These are phyloP conservation scores for Drosophila melanogaster DNA, from an alignment of 1,140 invertebrate genomes.

Conservation along the genomic window Release_6_plus_ISO1_MT NT_033779.5:20618501-20619000, in stretches of 20 bases:
- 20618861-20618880: no score
- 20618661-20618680: conserved; percentile 8
- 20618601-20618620: conserved; percentile 68
- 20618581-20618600: conserved; percentile 68
- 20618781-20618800: no score
- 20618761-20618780: no score
- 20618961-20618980: conserved; percentile 25
- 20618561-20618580: conserved; percentile 74
- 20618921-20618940: conserved; percentile 1
- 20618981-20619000: conserved; percentile 10
- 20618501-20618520: background rate
- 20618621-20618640: conserved; percentile 54
- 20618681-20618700: background rate
- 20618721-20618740: background rate
- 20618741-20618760: no score
- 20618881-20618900: background rate
- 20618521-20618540: background rate
- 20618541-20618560: conserved; percentile 17
- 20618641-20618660: conserved; percentile 4
- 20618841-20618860: no score
- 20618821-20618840: no score
- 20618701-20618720: background rate
- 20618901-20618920: conserved; percentile 22
- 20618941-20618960: background rate
- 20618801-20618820: no score